Base-by-base conservation (phyloP, 2,888 invertebrate genomes). In the Macropis europaea region DNA sequence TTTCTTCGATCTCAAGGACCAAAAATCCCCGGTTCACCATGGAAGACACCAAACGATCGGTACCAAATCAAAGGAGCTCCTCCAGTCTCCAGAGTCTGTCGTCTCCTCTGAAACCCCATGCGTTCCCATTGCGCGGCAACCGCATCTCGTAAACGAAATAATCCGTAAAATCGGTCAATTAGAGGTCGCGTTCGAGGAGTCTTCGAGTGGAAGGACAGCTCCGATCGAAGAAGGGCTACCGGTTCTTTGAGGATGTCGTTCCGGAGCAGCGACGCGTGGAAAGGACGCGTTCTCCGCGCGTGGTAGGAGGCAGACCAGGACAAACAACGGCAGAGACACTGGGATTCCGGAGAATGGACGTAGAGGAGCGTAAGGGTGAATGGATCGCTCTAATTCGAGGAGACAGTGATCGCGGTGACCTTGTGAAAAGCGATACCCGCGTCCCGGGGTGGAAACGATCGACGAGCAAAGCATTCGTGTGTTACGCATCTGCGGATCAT, bases 401-500 rank as follows among this genome's bases (percentile, higher is more conserved):
- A 83, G 86, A 86, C 86, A 85, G 79, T 79, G 84, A 87, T 86
- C 83, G 84, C 79, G 83, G 82, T 82, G 84, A 86, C 84, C 78
- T 77, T 76, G 78, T 83, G 79, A 76, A 71, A 82, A 81, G 79
- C 83, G 78, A 83, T 82, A 50, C 63, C 57, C 43, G 70, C 50
- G 38, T 52, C 19, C 17, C 36, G 17, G 61, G 42, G 30, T 38
- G 36, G 47, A 50, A 38, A 43, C 61, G 77, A 69, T 64, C 72
- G 61, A 54, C 62, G 45, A 42, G 17, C 52, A 42, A 59, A 38
- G 54, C 79, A 80, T 82, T 79, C 82, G 81, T 82, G 78, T 84
- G 84, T 81, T 77, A 82, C 81, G 82, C 87, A 87, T 87, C 87
- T 86, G 87, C 86, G 83, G 86, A 86, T 86, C 81, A 82, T 82